Evolutionary conservation across 2,888 invertebrate genomes (phyloP), one percentile per base, ranked within the genome.

Genomic region (Panzeria rudis): DNA sequence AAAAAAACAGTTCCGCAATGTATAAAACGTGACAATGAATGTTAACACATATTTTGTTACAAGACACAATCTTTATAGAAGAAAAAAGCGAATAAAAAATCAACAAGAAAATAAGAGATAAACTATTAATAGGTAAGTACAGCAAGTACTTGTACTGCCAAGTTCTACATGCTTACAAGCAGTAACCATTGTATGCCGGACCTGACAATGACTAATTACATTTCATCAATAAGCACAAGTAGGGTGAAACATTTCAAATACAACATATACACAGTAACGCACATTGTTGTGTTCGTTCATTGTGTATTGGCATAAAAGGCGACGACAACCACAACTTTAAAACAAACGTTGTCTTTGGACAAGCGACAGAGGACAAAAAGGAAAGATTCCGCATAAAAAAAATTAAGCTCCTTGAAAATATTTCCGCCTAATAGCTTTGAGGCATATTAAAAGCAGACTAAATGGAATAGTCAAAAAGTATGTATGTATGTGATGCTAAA

Each of bases 181-280:
- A 71, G 32, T 61, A 68, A 17, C n/a, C 75, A 69, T 68, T 83
- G 54, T 78, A 76, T 52, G 72, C 80, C 73, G 77, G 61, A 77
- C 79, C 88, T 89, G 90, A 88, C 90, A 88, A 86, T 88, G 89
- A 90, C 89, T 90, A 90, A 90, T 90, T 89, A 87, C 88, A 87
- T 81, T 86, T 81, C 87, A 87, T 88, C 86, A 88, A 88, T 88
- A 88, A 87, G 56, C 84, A 66, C 76, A 84, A 80, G 80, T 72
- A 66, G 80, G 66, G 71, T 76, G 84, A 84, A 80, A 76, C 71
- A 80, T 80, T 80, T 79, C 54, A 80, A 76, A 76, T 59, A 35
- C 73, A 76, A 73, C 50, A 66, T 71, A 38, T 25, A 71, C 44
- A 25, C 17, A 13, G 20, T 7, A 54, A 68, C 11, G 20, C 17